Evolutionary conservation across 1,140 invertebrate species (phyloP).

Genomic region (Dufourea novaeangliae): DNA sequence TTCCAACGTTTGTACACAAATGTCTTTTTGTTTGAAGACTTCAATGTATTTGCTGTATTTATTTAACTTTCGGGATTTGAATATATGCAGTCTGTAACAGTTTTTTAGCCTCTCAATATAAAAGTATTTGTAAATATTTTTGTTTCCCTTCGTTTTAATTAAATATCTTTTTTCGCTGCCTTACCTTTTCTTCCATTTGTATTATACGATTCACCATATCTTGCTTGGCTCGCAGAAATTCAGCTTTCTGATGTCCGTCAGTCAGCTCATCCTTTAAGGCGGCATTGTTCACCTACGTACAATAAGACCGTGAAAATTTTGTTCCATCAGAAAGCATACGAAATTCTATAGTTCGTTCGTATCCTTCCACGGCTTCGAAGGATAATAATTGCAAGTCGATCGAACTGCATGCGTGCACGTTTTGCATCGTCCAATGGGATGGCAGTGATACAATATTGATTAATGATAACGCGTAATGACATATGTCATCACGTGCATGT

Average conservation of each 20-base stretch:
- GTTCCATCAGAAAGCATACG: background rate
- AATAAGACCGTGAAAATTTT: background rate
- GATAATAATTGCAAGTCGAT: background rate
- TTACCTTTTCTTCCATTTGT: conserved; percentile 80
- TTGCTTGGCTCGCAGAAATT: conserved; percentile 77
- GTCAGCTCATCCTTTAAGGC: conserved; percentile 72
- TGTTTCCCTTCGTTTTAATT: too few relatives aligned
- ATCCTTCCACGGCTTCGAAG: background rate
- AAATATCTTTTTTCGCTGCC: background rate
- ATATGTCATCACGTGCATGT: conserved; percentile 13
- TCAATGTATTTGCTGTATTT: too few relatives aligned
- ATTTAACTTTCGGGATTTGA: too few relatives aligned
- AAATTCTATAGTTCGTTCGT: background rate
- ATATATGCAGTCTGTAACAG: too few relatives aligned
- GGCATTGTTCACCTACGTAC: conserved; percentile 39
- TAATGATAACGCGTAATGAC: conserved; percentile 31
- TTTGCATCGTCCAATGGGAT: background rate
- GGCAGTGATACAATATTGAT: conserved; percentile 32
- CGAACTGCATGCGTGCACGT: background rate
- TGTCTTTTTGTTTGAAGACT: too few relatives aligned
- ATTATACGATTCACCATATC: conserved; percentile 80
- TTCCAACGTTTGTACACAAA: too few relatives aligned
- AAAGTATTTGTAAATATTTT: too few relatives aligned
- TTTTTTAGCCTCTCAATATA: too few relatives aligned
- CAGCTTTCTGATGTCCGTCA: conserved; percentile 75